Base-by-base conservation (phyloP, 2,113 vertebrate genomes). In the Aphyosemion australe region DNA sequence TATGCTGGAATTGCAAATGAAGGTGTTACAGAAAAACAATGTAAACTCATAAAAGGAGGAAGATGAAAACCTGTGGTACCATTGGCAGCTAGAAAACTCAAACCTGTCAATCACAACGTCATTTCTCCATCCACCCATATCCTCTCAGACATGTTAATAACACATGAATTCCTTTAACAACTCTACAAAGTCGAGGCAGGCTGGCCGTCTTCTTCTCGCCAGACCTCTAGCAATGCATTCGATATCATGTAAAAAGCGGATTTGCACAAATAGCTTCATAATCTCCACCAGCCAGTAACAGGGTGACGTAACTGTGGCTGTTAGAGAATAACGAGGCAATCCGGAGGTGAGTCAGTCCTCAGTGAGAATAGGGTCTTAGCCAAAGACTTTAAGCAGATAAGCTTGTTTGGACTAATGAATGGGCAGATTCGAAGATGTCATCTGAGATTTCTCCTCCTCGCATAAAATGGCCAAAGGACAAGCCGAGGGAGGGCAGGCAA, bases 311-410 rank as follows among this genome's bases (percentile, higher is more conserved):
- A 90, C 85, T 82, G 83, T 85, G 82, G 84, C 79, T 79, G 83
- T 74, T 85, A 74, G 76, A 84, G 85, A 87, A 85, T 85, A 89
- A 90, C 66, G 32, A 80, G 78, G 78, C 87, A 84, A 87, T 86
- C 85, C 73, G 83, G 82, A 89, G 84, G 86, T 90, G 89, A 89
- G 84, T 92, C 90, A 91, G 86, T 74, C 84, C 77, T 83, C 69
- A n/a, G 83, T 78, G 80, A 86, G 86, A 83, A 82, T 50, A 76
- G 68, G 69, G 74, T 85, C 79, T 88, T 80, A 89, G 87, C 85
- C 84, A 83, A 85, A 89, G 82, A 86, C 89, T 87, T 86, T 90
- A 88, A 89, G 86, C 78, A 85, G 82, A 88, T 90, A 87, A 90
- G 87, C 88, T 76, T 90, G 89, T 90, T 90, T 87, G 84, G 78